phyloP scores from a whole-genome alignment of 2,797 vertebrate genomes.

The Ispidina picta region DNA sequence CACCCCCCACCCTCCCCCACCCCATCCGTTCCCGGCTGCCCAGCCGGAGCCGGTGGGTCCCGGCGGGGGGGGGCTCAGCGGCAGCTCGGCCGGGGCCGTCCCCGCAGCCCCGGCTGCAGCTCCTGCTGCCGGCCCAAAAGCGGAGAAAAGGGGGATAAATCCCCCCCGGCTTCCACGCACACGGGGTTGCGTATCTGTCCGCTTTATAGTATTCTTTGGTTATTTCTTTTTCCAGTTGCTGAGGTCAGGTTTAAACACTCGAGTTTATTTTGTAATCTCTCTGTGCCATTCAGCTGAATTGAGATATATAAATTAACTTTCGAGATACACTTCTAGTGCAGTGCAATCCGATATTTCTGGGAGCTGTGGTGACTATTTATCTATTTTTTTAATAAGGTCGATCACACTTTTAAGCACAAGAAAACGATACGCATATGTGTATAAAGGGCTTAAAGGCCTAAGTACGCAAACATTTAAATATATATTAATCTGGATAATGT shows the following conservation, averaged over 20 bases:
- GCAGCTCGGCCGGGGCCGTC: neutral
- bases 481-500: conserved; percentile 66
- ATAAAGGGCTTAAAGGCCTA: conserved; percentile 59
- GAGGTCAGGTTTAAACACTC: neutral
- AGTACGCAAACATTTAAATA: conserved; percentile 64
- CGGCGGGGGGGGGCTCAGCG: neutral
- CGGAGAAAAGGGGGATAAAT: neutral
- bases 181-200: neutral
- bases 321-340: neutral
- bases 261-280: neutral
- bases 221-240: neutral
- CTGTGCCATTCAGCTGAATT: neutral
- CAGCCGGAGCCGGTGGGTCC: neutral
- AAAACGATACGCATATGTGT: conserved; percentile 40
- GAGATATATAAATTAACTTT: neutral
- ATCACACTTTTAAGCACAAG: neutral
- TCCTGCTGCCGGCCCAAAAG: neutral
- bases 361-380: neutral
- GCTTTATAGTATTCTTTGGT: rapidly evolving
- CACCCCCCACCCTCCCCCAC: too few species aligned
- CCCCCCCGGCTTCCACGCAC: rapidly evolving
- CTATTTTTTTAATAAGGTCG: conserved; percentile 13
- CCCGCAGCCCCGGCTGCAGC: neutral
- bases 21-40: neutral
- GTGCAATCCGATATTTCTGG: neutral